These are phyloP conservation scores for Acheta domesticus DNA, from an alignment of 2,888 invertebrate genomes.

Conservation along the genomic window DNA sequence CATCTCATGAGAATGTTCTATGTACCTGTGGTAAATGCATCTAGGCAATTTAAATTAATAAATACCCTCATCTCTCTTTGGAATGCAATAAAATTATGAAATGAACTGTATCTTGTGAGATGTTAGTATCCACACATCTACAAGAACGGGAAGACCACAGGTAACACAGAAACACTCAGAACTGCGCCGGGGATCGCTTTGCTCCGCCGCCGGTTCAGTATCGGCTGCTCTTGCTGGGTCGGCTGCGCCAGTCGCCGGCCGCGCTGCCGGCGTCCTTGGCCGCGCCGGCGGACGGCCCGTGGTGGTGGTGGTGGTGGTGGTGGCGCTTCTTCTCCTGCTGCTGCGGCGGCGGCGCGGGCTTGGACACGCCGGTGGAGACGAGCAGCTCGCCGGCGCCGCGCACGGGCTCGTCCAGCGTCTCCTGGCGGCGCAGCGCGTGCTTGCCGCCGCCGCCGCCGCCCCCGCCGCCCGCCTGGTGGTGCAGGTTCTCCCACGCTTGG, in stretches of 20 bases:
- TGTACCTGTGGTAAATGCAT: too few relatives aligned
- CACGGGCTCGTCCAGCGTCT: conserved; percentile 65
- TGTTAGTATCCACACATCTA: background rate
- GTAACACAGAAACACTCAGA: background rate
- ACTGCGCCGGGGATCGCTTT: background rate
- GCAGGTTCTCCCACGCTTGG: conserved; percentile 90
- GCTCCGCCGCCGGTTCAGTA: background rate
- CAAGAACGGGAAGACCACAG: background rate
- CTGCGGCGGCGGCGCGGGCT: conserved; percentile 41
- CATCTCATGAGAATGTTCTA: background rate
- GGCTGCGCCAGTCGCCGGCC: background rate
- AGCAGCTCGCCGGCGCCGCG: conserved; percentile 64
- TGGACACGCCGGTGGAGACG: conserved; percentile 58
- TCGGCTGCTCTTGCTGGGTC: background rate
- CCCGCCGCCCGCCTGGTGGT: conserved; percentile 57
- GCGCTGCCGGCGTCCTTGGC: background rate
- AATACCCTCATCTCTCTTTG: too few relatives aligned
- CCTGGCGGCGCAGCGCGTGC: conserved; percentile 63
- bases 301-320: conserved; percentile 72
- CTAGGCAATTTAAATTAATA: too few relatives aligned
- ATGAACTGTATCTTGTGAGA: too few relatives aligned
- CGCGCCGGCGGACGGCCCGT: background rate
- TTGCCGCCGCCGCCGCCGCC: conserved; percentile 44
- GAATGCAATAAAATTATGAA: too few relatives aligned
- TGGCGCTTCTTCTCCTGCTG: conserved; percentile 62